Conservation (phyloP, 2,888 invertebrate genomes). For the Nomada fabriciana region DNA sequence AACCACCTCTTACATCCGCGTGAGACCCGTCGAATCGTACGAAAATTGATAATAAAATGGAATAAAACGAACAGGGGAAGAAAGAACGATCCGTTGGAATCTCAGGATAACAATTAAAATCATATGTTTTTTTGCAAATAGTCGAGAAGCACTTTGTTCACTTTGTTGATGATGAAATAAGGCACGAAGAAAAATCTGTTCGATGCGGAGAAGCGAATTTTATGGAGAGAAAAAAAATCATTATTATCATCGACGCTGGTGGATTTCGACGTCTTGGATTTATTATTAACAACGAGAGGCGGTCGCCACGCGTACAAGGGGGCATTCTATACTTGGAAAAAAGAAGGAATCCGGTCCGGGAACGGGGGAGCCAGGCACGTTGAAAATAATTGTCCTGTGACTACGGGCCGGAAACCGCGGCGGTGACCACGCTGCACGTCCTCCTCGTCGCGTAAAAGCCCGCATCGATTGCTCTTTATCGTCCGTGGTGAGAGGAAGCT, state of each 20-base stretch:
- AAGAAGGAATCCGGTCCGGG: slow-evolving; percentile 27
- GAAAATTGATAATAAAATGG: too few species aligned
- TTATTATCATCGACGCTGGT: not conserved
- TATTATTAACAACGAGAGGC: slow-evolving; percentile 51
- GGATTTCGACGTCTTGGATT: slow-evolving; percentile 46
- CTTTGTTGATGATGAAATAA: not conserved
- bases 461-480: slow-evolving; percentile 61
- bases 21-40: not conserved
- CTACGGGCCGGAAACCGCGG: slow-evolving; percentile 61
- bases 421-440: slow-evolving; percentile 51
- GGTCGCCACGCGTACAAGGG: slow-evolving; percentile 26
- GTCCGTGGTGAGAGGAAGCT: slow-evolving; percentile 38
- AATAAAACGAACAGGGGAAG: too few species aligned
- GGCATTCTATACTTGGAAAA: slow-evolving; percentile 58
- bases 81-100: too few species aligned
- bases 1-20: not conserved
- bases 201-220: not conserved
- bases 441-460: slow-evolving; percentile 58
- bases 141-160: not conserved
- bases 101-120: too few species aligned
- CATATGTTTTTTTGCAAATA: not conserved
- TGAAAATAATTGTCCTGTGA: slow-evolving; percentile 67
- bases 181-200: not conserved
- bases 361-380: slow-evolving; percentile 43
- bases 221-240: not conserved